phyloP scores from a whole-genome alignment of 2,888 invertebrate species.

The Ophonus ardosiacus region DNA sequence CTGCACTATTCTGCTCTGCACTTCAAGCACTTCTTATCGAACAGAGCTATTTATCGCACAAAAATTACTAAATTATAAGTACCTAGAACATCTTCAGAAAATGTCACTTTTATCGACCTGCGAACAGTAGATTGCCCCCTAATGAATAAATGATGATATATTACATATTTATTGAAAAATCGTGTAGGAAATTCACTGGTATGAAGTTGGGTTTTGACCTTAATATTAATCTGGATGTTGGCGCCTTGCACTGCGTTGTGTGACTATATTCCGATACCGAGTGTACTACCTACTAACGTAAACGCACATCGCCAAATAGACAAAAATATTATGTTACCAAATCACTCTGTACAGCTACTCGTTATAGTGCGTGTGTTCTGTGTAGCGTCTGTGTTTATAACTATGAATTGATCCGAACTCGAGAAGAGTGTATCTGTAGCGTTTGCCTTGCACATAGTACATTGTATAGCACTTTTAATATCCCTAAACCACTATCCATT shows the following conservation, averaged over 20 bases:
- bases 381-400: slow-evolving; percentile 55
- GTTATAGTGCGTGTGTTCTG: slow-evolving; percentile 60
- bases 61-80: too few relatives aligned
- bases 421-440: slow-evolving; percentile 52
- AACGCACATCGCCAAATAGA: slow-evolving; percentile 74
- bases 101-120: too few relatives aligned
- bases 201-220: background rate
- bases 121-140: too few relatives aligned
- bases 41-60: too few relatives aligned
- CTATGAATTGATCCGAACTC: slow-evolving; percentile 55
- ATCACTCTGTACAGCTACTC: slow-evolving; percentile 62
- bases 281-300: slow-evolving; percentile 29
- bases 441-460: slow-evolving; percentile 63
- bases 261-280: slow-evolving; percentile 34
- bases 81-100: too few relatives aligned
- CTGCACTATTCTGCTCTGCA: too few relatives aligned
- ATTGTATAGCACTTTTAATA: slow-evolving; percentile 60
- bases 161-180: too few relatives aligned
- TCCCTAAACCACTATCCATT: background rate
- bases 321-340: slow-evolving; percentile 69
- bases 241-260: background rate
- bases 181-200: background rate
- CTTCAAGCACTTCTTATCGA: too few relatives aligned
- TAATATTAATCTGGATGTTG: background rate
- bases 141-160: too few relatives aligned